Evolutionary conservation across 1,140 invertebrate genomes (phyloP).

Genomic region (Sogatella furcifera): DNA sequence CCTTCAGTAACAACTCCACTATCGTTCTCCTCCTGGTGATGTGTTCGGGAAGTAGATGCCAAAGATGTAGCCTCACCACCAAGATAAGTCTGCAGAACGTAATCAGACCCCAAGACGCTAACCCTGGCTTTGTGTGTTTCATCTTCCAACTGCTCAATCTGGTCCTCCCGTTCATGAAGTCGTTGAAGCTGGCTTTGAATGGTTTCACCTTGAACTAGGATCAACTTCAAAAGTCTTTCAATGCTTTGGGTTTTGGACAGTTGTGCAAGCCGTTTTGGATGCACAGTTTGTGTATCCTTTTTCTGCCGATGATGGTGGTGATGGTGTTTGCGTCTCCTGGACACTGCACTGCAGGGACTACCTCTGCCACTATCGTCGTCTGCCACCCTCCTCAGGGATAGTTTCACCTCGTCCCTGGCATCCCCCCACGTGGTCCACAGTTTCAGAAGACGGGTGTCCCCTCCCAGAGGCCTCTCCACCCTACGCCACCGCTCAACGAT

Average conservation of each 20-base stretch:
- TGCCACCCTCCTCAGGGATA: slow-evolving; percentile 33
- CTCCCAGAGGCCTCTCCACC: slow-evolving; percentile 57
- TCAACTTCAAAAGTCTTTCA: slow-evolving; percentile 60
- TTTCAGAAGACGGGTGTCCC: slow-evolving; percentile 53
- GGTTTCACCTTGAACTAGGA: slow-evolving; percentile 70
- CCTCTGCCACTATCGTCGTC: slow-evolving; percentile 22
- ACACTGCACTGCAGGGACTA: slow-evolving; percentile 13
- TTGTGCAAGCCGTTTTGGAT: slow-evolving; percentile 21
- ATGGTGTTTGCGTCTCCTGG: slow-evolving; percentile 3
- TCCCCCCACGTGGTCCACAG: slow-evolving; percentile 65
- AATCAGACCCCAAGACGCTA: slow-evolving; percentile 66
- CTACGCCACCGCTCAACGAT: slow-evolving; percentile 51
- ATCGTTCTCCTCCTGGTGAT: slow-evolving; percentile 9
- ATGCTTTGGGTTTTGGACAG: slow-evolving; percentile 30
- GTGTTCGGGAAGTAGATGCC: neutral
- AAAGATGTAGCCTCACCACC: slow-evolving; percentile 28
- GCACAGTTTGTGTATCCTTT: slow-evolving; percentile 18
- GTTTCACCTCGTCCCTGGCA: slow-evolving; percentile 51
- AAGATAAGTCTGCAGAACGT: slow-evolving; percentile 68
- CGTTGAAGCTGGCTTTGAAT: slow-evolving; percentile 57
- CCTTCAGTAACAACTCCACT: slow-evolving; percentile 14
- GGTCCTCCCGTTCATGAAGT: slow-evolving; percentile 59
- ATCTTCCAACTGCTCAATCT: slow-evolving; percentile 64
- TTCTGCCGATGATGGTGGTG: slow-evolving; percentile 10
- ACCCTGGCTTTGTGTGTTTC: slow-evolving; percentile 56